phyloP scores from a whole-genome alignment of 2,113 vertebrate species.

The Donacobius atricapilla region DNA sequence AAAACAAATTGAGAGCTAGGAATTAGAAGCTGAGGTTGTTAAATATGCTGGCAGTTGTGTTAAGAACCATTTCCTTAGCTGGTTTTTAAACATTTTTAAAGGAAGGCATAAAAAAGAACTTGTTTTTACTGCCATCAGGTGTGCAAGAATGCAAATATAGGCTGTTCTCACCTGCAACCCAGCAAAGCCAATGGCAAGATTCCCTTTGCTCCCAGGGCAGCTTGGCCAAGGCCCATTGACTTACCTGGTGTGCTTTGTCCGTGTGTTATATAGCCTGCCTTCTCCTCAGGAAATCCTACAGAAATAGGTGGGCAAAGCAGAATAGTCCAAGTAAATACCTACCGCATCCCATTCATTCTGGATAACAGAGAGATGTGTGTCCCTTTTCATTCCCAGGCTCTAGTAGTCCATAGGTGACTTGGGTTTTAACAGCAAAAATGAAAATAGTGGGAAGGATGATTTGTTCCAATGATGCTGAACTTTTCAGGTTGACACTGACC shows the following conservation, averaged over 20 bases:
- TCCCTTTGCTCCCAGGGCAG: background rate
- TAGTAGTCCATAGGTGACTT: background rate
- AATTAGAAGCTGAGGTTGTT: background rate
- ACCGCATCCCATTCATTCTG: background rate
- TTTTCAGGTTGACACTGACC: background rate
- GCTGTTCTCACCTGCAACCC: constrained; percentile 10
- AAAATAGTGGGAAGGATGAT: background rate
- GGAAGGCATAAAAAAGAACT: background rate
- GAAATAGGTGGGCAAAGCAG: background rate
- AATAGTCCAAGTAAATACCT: background rate
- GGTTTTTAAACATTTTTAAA: background rate
- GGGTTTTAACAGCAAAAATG: background rate
- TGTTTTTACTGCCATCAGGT: constrained; percentile 46
- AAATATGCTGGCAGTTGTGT: background rate
- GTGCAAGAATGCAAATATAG: background rate
- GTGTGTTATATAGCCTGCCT: background rate
- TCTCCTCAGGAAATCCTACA: background rate
- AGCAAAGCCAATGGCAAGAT: background rate
- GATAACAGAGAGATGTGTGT: background rate
- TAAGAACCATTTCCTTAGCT: constrained; percentile 21
- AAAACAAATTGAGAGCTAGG: constrained; percentile 7
- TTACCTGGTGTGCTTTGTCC: background rate
- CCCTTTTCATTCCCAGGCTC: background rate
- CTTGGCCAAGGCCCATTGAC: background rate
- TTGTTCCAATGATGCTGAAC: background rate